Percentiles rank a stretch among this genome's conserved stretches.
Conservation (phyloP, 2,797 vertebrate species). For the Chaunax sp. region DNA sequence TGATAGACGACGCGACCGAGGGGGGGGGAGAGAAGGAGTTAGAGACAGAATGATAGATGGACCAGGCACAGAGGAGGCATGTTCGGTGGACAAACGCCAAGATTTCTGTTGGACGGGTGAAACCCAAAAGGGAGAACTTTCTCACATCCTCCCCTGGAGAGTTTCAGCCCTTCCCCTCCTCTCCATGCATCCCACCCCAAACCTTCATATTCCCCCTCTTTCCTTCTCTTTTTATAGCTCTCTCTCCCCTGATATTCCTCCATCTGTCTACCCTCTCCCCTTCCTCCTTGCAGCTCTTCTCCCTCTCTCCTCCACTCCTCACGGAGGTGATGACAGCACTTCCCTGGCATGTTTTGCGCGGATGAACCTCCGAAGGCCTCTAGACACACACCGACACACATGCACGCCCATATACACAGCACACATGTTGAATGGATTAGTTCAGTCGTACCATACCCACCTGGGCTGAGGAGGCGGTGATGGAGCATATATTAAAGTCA, state of each 20-base stretch:
- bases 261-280: slow-evolving; percentile 61
- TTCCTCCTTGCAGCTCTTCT: slow-evolving; percentile 33
- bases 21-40: slow-evolving; percentile 26
- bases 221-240: slow-evolving; percentile 65
- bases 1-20: slow-evolving; percentile 41
- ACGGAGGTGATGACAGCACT: slow-evolving; percentile 70
- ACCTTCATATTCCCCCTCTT: slow-evolving; percentile 23
- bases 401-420: slow-evolving; percentile 7
- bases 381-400: slow-evolving; percentile 41
- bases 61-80: slow-evolving; percentile 60
- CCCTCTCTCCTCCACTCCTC: slow-evolving; percentile 50
- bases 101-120: slow-evolving; percentile 39
- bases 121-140: slow-evolving; percentile 66
- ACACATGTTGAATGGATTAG: slow-evolving; percentile 65
- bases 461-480: slow-evolving; percentile 32
- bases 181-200: slow-evolving; percentile 25
- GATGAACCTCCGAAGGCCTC: slow-evolving; percentile 62
- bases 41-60: slow-evolving; percentile 73
- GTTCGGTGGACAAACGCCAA: slow-evolving; percentile 67
- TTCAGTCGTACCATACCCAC: slow-evolving; percentile 41
- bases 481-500: slow-evolving; percentile 31
- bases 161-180: slow-evolving; percentile 21
- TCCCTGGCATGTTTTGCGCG: slow-evolving; percentile 71
- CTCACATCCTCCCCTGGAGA: slow-evolving; percentile 54
- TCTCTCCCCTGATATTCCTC: slow-evolving; percentile 55